Evolutionary conservation across 1,140 invertebrate species (phyloP).

Genomic region (Leptestheria dahalacensis): DNA sequence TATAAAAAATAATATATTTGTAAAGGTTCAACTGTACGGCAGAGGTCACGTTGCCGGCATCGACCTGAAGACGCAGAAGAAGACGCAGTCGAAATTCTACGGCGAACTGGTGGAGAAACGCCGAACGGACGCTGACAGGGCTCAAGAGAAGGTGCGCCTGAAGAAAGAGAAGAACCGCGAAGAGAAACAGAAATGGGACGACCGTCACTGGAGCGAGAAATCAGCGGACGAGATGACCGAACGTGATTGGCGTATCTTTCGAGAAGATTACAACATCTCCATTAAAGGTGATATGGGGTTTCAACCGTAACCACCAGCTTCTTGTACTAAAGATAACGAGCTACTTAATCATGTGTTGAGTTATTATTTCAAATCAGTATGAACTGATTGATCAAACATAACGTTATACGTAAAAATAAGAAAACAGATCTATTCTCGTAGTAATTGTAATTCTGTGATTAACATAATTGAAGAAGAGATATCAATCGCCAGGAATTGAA

Average conservation of each 20-base stretch:
- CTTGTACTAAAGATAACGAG: too few relatives aligned
- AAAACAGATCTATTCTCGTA: too few relatives aligned
- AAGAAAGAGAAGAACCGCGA: constrained; percentile 91
- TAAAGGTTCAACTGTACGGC: constrained; percentile 82
- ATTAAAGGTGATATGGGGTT: constrained; percentile 90
- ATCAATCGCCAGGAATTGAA: too few relatives aligned
- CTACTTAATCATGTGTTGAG: too few relatives aligned
- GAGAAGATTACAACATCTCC: constrained; percentile 98
- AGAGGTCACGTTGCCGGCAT: constrained; percentile 95
- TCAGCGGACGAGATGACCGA: constrained; percentile 90
- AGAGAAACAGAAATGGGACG: constrained; percentile 97
- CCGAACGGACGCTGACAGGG: constrained; percentile 90
- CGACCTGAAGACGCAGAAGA: constrained; percentile 92
- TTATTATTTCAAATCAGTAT: too few relatives aligned
- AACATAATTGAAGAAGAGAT: too few relatives aligned
- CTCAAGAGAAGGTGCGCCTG: constrained; percentile 85
- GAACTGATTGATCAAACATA: too few relatives aligned
- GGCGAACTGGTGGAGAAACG: constrained; percentile 88
- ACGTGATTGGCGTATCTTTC: constrained; percentile 98
- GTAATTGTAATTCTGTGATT: too few relatives aligned
- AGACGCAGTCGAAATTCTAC: constrained; percentile 96
- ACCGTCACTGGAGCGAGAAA: constrained; percentile 98
- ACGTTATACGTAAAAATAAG: too few relatives aligned
- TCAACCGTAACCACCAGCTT: too few relatives aligned
- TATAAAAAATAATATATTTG: too few relatives aligned